Evolutionary conservation across 2,113 vertebrate species (phyloP).

Genomic region (Heterotis niloticus): DNA sequence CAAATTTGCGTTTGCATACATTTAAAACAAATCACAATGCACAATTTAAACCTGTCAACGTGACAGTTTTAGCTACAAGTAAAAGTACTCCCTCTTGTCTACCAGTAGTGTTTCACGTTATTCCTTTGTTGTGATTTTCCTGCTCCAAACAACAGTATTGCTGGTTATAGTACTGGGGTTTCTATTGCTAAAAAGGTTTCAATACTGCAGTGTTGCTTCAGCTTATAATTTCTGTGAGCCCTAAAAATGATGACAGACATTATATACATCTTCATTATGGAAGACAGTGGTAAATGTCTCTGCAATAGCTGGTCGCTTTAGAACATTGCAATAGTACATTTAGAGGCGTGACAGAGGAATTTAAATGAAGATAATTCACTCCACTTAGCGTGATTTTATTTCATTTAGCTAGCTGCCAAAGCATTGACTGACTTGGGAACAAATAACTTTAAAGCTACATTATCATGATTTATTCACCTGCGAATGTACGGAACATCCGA

Average conservation of each 20-base stretch:
- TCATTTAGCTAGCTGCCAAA: conserved; percentile 14
- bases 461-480: neutral
- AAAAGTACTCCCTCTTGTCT: neutral
- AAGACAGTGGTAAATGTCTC: too few species aligned
- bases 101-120: neutral
- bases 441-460: neutral
- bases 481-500: neutral
- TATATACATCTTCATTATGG: too few species aligned
- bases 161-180: neutral
- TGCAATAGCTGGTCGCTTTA: neutral
- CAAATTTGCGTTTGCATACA: neutral
- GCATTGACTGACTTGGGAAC: neutral
- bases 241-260: neutral
- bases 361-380: conserved; percentile 11
- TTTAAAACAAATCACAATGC: too few species aligned
- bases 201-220: neutral
- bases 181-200: too few species aligned
- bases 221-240: neutral
- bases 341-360: neutral
- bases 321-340: neutral
- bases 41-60: too few species aligned
- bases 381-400: neutral
- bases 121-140: neutral
- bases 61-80: too few species aligned
- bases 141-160: neutral